Evolutionary conservation across 2,113 vertebrate species (phyloP).

Genomic region (Chlorodrepanis virens): DNA sequence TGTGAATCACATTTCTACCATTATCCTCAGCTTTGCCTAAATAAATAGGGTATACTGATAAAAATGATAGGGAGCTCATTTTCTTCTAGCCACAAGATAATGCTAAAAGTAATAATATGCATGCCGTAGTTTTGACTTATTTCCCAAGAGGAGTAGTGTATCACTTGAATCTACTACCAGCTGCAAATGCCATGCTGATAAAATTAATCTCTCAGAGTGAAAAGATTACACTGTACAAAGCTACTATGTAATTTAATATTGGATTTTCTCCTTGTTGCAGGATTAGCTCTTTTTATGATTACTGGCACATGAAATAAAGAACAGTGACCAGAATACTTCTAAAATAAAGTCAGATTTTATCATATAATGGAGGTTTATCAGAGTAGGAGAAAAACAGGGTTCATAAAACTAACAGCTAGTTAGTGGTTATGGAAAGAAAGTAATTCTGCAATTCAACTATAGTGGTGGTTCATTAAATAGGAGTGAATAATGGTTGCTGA

Average conservation of each 20-base stretch:
- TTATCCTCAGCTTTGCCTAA: neutral
- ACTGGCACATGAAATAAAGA: neutral
- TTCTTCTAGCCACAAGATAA: neutral
- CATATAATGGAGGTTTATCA: neutral
- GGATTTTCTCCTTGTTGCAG: neutral
- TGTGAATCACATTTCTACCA: neutral
- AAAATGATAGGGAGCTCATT: neutral
- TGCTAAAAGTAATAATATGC: neutral
- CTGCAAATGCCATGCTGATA: neutral
- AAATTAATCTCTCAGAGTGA: neutral
- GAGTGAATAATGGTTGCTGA: neutral
- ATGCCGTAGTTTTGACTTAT: neutral
- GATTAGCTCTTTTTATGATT: neutral
- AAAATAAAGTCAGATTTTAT: conserved; percentile 9
- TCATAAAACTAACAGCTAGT: neutral
- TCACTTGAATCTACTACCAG: neutral
- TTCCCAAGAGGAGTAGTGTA: neutral
- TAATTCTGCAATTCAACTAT: neutral
- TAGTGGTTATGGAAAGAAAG: conserved; percentile 9
- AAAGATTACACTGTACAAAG: neutral
- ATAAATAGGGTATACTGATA: neutral
- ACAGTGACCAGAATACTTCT: neutral
- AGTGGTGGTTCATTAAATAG: neutral
- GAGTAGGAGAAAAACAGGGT: neutral
- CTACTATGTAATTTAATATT: neutral